phyloP scores from a whole-genome alignment of 2,888 invertebrate species.

The Busseola fusca region DNA sequence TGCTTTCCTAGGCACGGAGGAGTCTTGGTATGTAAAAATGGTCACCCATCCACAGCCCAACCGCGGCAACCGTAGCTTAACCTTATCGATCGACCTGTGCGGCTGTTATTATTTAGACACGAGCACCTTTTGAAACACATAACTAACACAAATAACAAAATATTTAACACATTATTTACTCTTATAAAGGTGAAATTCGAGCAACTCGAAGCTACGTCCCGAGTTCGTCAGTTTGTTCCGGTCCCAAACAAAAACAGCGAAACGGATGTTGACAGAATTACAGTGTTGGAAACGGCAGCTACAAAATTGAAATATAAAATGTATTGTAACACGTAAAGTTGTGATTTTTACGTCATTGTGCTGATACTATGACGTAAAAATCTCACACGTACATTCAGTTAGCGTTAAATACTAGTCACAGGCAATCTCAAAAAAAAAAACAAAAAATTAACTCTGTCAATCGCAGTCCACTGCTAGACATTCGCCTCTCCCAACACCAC shows the following conservation, averaged over 20 bases:
- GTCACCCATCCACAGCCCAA: too few relatives aligned
- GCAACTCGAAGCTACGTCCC: slow-evolving; percentile 15
- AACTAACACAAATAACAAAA: slow-evolving; percentile 1
- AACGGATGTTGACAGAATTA: slow-evolving; percentile 48
- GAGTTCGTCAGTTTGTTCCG: slow-evolving; percentile 48
- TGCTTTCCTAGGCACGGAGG: too few relatives aligned
- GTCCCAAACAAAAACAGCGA: slow-evolving; percentile 44
- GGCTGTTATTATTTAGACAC: too few relatives aligned
- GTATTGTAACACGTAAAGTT: not conserved
- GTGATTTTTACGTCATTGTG: not conserved
- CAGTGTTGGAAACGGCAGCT: slow-evolving; percentile 25
- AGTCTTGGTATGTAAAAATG: too few relatives aligned
- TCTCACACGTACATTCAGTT: too few relatives aligned
- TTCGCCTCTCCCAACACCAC: too few relatives aligned
- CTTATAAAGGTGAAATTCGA: slow-evolving; percentile 24
- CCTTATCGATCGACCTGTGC: too few relatives aligned
- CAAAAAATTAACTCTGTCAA: not conserved
- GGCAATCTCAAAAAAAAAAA: too few relatives aligned
- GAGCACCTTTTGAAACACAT: not conserved
- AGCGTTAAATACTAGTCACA: too few relatives aligned
- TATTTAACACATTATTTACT: slow-evolving; percentile 24
- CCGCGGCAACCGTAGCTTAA: too few relatives aligned
- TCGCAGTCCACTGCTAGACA: too few relatives aligned
- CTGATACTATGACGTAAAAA: too few relatives aligned
- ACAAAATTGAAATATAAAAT: slow-evolving; percentile 25